Base-by-base conservation (phyloP, 2,113 vertebrate genomes). In the Myiagra hebetior region DNA sequence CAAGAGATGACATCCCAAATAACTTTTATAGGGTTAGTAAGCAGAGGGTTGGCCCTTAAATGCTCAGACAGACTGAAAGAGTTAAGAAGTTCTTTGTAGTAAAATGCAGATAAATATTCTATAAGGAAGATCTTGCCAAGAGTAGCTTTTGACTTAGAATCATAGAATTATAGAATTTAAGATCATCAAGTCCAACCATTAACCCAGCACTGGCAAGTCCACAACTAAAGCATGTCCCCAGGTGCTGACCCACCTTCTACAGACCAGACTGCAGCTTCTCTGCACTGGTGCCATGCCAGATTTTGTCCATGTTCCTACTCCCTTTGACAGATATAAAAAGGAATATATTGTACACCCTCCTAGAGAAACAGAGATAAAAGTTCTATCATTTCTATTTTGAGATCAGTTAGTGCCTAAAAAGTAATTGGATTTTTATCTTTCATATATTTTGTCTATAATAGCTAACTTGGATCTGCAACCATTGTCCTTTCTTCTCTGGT, bases 371-470 rank as follows among this genome's bases (percentile, higher is more conserved):
- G 39, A 88, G 23, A 93, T 64, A 86, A 65, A 75, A 67, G 35
- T 59, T 91, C 69, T 39, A 42, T 78, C 72, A 19, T 72, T 89
- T 93, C 95, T 93, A 67, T 78, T 57, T 59, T 84, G 52, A 94
- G 79, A 83, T 95, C 87, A 65, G 42, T 62, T 92, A 90, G 39
- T 93, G 62, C 60, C 88, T 91, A 89, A 95, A 93, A 93, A 50
- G 35, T 95, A 90, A 93, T 87, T 94, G 81, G 42, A 89, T 87
- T 94, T 94, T 95, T 95, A 89, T 94, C 93, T 83, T 95, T 77
- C 53, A 37, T 67, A 87, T 81, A 95, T 87, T 95, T 94, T 46
- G 22, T n/a, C 87, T 87, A 91, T 89, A 64, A 89, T 86, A 87
- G 26, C 31, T 94, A 90, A 80, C 85, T 82, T 89, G 49, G 93